These are phyloP conservation scores for Atta texana DNA, from an alignment of 1,140 invertebrate genomes.

Conservation along the genomic window DNA sequence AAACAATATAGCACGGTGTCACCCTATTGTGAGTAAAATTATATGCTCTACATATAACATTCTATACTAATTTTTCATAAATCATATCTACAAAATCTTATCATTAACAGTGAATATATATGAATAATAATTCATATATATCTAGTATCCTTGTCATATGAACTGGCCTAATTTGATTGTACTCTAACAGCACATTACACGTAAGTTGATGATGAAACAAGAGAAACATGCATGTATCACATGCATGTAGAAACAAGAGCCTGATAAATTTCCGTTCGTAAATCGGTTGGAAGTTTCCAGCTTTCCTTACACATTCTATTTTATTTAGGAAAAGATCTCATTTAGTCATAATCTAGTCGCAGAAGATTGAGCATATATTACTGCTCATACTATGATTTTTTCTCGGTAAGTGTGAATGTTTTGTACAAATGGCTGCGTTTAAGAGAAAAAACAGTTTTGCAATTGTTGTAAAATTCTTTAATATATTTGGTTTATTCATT, in stretches of 20 bases:
- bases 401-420: conserved; percentile 30
- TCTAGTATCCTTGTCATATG: background rate
- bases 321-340: conserved; percentile 46
- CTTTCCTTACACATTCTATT: background rate
- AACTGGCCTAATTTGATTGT: conserved; percentile 37
- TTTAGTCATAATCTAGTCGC: conserved; percentile 47
- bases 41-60: background rate
- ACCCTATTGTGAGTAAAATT: conserved; percentile 20
- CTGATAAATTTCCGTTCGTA: conserved; percentile 23
- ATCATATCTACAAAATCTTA: conserved; percentile 1
- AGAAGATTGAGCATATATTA: conserved; percentile 1
- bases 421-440: background rate
- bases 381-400: conserved; percentile 5
- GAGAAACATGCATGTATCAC: no score
- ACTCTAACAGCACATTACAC: background rate
- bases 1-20: conserved; percentile 17
- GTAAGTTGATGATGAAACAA: background rate
- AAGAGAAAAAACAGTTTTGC: no score
- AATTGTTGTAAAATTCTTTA: no score
- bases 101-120: background rate
- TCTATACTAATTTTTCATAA: conserved; percentile 18
- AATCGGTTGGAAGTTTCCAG: background rate
- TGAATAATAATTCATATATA: background rate
- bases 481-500: no score
- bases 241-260: background rate